Conservation (phyloP, 2,113 vertebrate species). For the Notiomystis cincta region DNA sequence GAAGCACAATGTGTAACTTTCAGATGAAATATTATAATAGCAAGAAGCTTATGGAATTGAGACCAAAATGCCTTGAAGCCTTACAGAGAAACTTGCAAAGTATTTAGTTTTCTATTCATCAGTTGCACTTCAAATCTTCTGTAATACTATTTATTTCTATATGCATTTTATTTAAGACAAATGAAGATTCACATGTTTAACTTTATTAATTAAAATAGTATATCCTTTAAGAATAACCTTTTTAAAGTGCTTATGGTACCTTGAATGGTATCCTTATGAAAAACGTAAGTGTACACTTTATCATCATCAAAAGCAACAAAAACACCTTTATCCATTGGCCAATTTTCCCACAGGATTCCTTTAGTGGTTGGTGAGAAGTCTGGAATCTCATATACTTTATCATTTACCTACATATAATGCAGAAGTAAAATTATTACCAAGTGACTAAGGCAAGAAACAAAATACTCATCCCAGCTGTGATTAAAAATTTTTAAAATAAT, state of each 20-base stretch:
- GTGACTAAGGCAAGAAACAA: neutral
- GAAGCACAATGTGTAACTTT: neutral
- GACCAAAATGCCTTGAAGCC: neutral
- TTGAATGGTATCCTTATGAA: slow-evolving; percentile 91
- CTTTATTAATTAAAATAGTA: neutral
- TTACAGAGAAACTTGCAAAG: neutral
- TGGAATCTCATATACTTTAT: slow-evolving; percentile 85
- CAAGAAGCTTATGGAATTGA: neutral
- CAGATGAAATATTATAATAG: neutral
- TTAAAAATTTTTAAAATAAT: neutral
- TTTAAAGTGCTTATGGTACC: slow-evolving; percentile 71
- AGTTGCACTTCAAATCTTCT: neutral
- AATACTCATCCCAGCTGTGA: neutral
- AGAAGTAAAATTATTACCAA: neutral
- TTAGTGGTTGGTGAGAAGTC: slow-evolving; percentile 91
- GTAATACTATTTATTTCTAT: neutral
- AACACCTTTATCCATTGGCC: slow-evolving; percentile 86
- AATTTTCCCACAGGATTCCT: slow-evolving; percentile 95
- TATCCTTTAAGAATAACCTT: neutral
- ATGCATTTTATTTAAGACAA: neutral
- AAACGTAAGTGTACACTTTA: slow-evolving; percentile 89
- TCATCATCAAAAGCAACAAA: slow-evolving; percentile 93
- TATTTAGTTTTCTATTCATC: neutral
- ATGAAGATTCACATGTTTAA: neutral
- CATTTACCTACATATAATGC: slow-evolving; percentile 76